Conservation (phyloP, 2,113 vertebrate genomes). For the Verasper variegatus region DNA sequence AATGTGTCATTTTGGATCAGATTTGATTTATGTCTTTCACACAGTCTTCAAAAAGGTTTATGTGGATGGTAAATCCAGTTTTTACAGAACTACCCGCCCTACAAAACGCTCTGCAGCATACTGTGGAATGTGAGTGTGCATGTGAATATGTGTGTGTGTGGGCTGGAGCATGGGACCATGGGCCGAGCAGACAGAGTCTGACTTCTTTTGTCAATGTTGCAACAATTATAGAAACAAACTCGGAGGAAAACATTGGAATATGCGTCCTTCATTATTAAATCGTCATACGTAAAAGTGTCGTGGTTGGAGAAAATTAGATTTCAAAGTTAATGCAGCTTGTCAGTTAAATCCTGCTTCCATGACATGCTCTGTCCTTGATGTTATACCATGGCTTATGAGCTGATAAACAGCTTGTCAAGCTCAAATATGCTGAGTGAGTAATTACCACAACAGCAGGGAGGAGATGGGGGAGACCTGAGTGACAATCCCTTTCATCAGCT, state of each 20-base stretch:
- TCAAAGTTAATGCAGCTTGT: neutral
- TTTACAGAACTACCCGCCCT: slow-evolving; percentile 47
- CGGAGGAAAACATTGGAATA: neutral
- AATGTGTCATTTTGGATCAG: neutral
- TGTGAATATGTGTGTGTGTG: slow-evolving; percentile 55
- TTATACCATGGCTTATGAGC: neutral
- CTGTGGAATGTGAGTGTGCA: slow-evolving; percentile 64
- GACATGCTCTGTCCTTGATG: neutral
- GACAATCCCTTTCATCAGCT: slow-evolving; percentile 78
- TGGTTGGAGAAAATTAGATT: neutral
- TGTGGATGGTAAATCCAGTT: slow-evolving; percentile 19
- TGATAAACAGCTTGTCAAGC: neutral
- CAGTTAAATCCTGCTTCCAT: neutral
- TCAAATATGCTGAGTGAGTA: slow-evolving; percentile 70
- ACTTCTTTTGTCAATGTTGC: slow-evolving; percentile 31
- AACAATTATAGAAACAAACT: slow-evolving; percentile 30
- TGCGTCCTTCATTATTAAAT: no score
- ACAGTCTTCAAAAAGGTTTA: neutral
- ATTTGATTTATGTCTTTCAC: neutral
- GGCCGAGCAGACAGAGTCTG: slow-evolving; percentile 38
- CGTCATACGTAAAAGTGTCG: no score
- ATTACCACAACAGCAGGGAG: slow-evolving; percentile 67
- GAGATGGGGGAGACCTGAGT: slow-evolving; percentile 60
- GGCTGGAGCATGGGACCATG: slow-evolving; percentile 38
- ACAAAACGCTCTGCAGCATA: slow-evolving; percentile 49